These are phyloP conservation scores for Neodiprion virginianus DNA, from an alignment of 1,140 invertebrate genomes.

Conservation along the genomic window DNA sequence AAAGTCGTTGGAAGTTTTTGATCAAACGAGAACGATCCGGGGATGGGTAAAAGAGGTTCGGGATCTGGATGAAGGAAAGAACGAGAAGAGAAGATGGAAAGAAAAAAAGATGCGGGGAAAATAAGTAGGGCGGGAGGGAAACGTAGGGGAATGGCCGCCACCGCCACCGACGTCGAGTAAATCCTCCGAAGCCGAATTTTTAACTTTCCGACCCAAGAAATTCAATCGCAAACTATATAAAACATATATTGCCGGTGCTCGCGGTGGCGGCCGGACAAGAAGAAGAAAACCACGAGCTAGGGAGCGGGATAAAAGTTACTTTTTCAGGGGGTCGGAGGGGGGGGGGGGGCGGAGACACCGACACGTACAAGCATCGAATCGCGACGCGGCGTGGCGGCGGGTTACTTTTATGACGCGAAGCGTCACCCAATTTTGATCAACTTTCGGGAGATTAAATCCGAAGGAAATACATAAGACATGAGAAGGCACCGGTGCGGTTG, in stretches of 20 bases:
- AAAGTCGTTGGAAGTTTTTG: slow-evolving; percentile 5
- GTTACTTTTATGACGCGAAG: slow-evolving; percentile 31
- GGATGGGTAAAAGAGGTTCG: too few relatives aligned
- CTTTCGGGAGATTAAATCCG: slow-evolving; percentile 32
- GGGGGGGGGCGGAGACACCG: neutral
- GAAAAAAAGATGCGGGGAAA: neutral
- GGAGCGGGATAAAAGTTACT: neutral
- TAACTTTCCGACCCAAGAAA: slow-evolving; percentile 1
- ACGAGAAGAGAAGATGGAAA: neutral
- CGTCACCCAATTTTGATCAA: slow-evolving; percentile 27
- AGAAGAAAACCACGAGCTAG: neutral
- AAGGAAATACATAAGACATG: slow-evolving; percentile 36
- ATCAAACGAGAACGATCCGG: neutral
- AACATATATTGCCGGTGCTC: slow-evolving; percentile 1
- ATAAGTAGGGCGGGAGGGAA: too few relatives aligned
- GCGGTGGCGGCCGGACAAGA: neutral
- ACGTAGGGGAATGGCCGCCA: neutral
- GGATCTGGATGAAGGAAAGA: neutral
- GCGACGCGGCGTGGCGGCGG: neutral
- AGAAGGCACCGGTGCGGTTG: slow-evolving; percentile 20
- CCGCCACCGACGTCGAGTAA: neutral
- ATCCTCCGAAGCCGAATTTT: slow-evolving; percentile 1
- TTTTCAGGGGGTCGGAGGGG: neutral
- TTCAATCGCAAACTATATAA: slow-evolving; percentile 5
- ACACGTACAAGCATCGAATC: too few relatives aligned